Conservation (phyloP, 1,140 invertebrate species). For the Hydropsyche tenuis region DNA sequence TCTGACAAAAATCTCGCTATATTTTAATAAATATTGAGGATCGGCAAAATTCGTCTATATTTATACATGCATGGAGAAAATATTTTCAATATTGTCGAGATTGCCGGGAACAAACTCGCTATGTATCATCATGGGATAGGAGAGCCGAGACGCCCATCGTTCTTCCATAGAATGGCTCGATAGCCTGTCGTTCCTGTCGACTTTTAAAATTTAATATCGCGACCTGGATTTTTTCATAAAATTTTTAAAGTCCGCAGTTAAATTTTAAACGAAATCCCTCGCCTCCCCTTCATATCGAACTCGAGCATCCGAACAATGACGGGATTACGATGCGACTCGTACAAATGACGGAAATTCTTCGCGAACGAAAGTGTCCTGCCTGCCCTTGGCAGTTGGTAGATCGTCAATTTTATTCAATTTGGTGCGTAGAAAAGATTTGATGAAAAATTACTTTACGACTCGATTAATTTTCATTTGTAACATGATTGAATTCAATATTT, state of each 20-base stretch:
- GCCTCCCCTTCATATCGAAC: not conserved
- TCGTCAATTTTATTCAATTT: too few relatives aligned
- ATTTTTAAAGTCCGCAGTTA: slow-evolving; percentile 31
- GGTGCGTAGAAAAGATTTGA: too few relatives aligned
- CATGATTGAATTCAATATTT: slow-evolving; percentile 1
- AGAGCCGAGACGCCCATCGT: slow-evolving; percentile 20
- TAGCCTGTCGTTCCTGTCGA: slow-evolving; percentile 37
- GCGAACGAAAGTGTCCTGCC: not conserved
- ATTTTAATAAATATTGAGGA: slow-evolving; percentile 11
- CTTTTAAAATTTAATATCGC: slow-evolving; percentile 47
- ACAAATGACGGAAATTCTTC: not conserved
- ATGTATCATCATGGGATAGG: slow-evolving; percentile 36
- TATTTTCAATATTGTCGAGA: slow-evolving; percentile 39
- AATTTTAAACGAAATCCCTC: slow-evolving; percentile 26
- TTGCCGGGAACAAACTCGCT: slow-evolving; percentile 20
- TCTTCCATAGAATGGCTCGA: slow-evolving; percentile 31
- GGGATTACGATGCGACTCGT: not conserved
- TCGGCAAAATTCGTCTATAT: not conserved
- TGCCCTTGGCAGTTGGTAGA: too few relatives aligned
- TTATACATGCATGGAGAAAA: slow-evolving; percentile 19
- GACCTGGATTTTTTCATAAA: slow-evolving; percentile 33
- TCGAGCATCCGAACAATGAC: slow-evolving; percentile 1
- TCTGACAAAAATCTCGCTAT: not conserved
- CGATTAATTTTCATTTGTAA: slow-evolving; percentile 7
- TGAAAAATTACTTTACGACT: not conserved